A percentile compares a stretch with the other conserved stretches of the same genome.
phyloP scores from a whole-genome alignment of 2,888 invertebrate genomes.

The Hipparchia sbordonii region DNA sequence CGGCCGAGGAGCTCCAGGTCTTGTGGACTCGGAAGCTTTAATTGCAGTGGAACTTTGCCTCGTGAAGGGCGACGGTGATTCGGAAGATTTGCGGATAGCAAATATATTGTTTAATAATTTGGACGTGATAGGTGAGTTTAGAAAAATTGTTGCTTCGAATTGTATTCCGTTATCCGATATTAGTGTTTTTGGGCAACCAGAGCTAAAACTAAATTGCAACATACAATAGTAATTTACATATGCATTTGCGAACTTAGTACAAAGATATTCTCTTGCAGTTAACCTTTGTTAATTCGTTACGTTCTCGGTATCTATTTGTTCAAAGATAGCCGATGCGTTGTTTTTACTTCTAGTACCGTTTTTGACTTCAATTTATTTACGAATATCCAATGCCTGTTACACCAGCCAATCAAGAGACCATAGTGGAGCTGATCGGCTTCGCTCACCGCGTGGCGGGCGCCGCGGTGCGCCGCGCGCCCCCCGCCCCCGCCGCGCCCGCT shows the following conservation, averaged over 20 bases:
- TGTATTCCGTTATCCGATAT: background rate
- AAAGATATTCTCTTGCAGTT: no score
- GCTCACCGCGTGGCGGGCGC: slow-evolving; percentile 85
- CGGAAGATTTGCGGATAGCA: slow-evolving; percentile 86
- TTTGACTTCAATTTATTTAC: no score
- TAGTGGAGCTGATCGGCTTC: slow-evolving; percentile 96
- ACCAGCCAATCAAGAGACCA: slow-evolving; percentile 96
- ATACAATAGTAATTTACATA: no score
- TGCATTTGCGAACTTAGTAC: no score
- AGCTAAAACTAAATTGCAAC: background rate
- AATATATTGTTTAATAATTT: slow-evolving; percentile 96
- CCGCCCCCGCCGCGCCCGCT: slow-evolving; percentile 43
- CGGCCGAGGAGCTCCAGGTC: slow-evolving; percentile 86
- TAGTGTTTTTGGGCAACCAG: background rate
- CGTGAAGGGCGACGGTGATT: slow-evolving; percentile 73
- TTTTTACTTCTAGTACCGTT: no score
- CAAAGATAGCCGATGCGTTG: no score
- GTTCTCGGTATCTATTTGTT: no score
- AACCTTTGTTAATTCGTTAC: no score
- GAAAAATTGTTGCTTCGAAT: background rate
- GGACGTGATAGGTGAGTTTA: slow-evolving; percentile 92
- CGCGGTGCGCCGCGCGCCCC: slow-evolving; percentile 44
- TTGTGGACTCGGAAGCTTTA: slow-evolving; percentile 91
- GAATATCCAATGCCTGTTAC: background rate
- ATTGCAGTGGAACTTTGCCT: slow-evolving; percentile 84